Conservation (phyloP, 2,888 invertebrate species). For the Andrena chrysosceles region DNA sequence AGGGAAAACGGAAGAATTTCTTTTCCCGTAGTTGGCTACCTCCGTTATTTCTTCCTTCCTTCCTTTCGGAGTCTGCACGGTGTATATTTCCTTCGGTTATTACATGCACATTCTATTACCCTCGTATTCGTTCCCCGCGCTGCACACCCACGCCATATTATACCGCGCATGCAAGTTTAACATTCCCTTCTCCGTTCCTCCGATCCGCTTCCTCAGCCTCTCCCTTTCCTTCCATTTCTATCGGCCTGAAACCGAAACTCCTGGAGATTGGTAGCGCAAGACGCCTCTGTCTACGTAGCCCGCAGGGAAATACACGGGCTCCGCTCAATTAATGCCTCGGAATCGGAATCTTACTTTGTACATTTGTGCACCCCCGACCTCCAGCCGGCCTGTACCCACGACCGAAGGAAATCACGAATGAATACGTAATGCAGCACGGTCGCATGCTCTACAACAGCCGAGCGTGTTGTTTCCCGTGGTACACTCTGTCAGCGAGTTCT, state of each 20-base stretch:
- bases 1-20: conserved; percentile 11
- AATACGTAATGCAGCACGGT: conserved; percentile 78
- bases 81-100: conserved; percentile 78
- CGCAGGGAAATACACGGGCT: conserved; percentile 80
- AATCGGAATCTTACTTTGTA: conserved; percentile 83
- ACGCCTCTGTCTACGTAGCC: conserved; percentile 73
- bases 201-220: conserved; percentile 47
- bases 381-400: background rate
- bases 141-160: conserved; percentile 62
- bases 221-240: conserved; percentile 45
- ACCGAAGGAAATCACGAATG: conserved; percentile 79
- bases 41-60: conserved; percentile 64
- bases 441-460: conserved; percentile 27
- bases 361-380: conserved; percentile 61
- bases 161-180: conserved; percentile 73
- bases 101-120: conserved; percentile 82
- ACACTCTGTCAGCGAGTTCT: background rate
- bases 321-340: conserved; percentile 81
- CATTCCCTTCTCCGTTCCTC: conserved; percentile 28
- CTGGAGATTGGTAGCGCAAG: conserved; percentile 71
- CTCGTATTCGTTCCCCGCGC: conserved; percentile 67
- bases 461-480: conserved; percentile 53
- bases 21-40: conserved; percentile 25
- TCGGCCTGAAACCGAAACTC: conserved; percentile 71
- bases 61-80: conserved; percentile 63